Percentiles rank a stretch among this genome's conserved stretches.
Conservation (phyloP, 2,888 invertebrate genomes). For the Orthosia gracilis region DNA sequence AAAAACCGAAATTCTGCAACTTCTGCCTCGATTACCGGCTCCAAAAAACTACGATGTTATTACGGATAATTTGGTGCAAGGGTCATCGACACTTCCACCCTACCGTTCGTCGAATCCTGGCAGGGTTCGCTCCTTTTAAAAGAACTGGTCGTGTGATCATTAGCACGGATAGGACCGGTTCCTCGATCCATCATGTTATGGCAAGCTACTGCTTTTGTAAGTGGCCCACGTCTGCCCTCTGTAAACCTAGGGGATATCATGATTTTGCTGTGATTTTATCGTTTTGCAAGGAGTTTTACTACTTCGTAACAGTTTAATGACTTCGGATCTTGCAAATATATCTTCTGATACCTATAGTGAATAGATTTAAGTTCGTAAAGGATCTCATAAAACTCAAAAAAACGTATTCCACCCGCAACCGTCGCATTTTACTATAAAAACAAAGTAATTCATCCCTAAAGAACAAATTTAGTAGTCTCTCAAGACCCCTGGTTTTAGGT, state of each 20-base stretch:
- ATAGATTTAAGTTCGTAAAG: not conserved
- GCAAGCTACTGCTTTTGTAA: constrained; percentile 57
- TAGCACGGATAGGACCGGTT: constrained; percentile 55
- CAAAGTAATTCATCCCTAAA: not conserved
- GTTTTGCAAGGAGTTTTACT: not conserved
- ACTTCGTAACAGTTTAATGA: not conserved
- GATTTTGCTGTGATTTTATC: constrained; percentile 36
- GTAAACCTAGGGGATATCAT: constrained; percentile 39
- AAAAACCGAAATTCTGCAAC: constrained; percentile 11
- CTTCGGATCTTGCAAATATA: not conserved
- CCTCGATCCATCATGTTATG: constrained; percentile 55
- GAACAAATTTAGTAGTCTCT: not conserved
- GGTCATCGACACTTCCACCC: constrained; percentile 52
- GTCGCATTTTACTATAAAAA: not conserved
- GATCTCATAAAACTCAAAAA: too few relatives aligned
- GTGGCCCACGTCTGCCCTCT: constrained; percentile 33
- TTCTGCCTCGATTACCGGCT: not conserved
- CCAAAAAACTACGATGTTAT: constrained; percentile 21
- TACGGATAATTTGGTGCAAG: constrained; percentile 41
- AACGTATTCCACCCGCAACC: not conserved
- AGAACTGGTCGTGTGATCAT: constrained; percentile 57
- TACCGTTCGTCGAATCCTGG: constrained; percentile 41
- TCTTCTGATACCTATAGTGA: not conserved
- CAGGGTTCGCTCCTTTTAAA: constrained; percentile 54
- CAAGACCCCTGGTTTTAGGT: not conserved